Conservation (phyloP, 2,113 vertebrate genomes). For the Malurus alboscapulatus region DNA sequence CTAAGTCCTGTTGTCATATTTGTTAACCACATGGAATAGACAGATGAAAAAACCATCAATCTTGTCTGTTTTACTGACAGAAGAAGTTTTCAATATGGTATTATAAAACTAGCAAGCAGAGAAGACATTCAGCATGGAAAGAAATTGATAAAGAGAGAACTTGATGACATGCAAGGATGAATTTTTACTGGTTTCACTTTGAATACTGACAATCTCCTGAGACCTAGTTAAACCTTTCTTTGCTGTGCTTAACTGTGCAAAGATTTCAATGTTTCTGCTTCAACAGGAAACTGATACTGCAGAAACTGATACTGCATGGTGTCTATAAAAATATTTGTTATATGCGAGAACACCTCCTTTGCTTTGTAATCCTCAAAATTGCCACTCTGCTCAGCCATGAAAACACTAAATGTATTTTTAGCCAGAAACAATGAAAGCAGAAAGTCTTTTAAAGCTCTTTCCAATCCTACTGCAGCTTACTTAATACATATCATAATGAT, state of each 20-base stretch:
- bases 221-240: background rate
- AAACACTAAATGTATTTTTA: background rate
- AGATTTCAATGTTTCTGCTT: conserved; percentile 1
- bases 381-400: background rate
- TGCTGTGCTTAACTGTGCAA: background rate
- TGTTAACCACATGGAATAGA: background rate
- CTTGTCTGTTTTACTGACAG: conserved; percentile 1
- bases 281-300: background rate
- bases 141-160: background rate
- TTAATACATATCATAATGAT: background rate
- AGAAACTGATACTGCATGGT: background rate
- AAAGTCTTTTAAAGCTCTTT: background rate
- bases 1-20: background rate
- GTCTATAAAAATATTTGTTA: background rate
- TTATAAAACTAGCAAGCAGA: background rate
- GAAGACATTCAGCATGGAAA: background rate
- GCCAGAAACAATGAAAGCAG: background rate
- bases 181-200: background rate
- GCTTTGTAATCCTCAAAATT: background rate
- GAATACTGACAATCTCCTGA: background rate
- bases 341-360: background rate
- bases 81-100: background rate
- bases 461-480: background rate
- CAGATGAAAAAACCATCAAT: background rate
- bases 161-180: background rate